Evolutionary conservation across 2,797 vertebrate species (phyloP).

Genomic region (Acanthurus lineatus): DNA sequence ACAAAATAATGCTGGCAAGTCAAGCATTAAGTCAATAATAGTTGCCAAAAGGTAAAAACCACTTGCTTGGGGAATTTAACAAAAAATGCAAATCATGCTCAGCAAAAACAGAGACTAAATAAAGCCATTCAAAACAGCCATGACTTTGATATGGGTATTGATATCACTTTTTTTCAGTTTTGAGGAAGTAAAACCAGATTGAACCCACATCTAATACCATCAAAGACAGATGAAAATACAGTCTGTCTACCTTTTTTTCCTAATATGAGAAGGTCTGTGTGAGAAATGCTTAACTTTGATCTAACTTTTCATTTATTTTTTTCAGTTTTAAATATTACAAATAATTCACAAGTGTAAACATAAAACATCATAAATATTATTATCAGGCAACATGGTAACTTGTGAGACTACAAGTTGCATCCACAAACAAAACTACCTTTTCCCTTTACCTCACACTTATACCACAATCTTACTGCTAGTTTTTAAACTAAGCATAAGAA

Average conservation of each 20-base stretch:
- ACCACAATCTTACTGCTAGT: background rate
- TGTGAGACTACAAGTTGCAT: background rate
- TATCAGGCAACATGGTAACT: background rate
- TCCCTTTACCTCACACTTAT: background rate
- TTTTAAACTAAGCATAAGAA: background rate
- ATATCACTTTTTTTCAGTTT: constrained; percentile 24
- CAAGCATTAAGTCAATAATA: background rate
- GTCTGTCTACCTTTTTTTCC: background rate
- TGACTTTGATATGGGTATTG: constrained; percentile 17
- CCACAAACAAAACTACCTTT: background rate
- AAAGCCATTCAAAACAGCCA: constrained; percentile 28
- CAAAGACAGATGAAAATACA: background rate
- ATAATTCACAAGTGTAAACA: background rate
- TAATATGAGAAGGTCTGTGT: background rate
- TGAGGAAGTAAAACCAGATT: constrained; percentile 43
- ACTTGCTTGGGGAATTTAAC: background rate
- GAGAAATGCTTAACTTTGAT: background rate
- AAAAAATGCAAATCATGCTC: constrained; percentile 26
- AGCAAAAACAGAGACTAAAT: constrained; percentile 16
- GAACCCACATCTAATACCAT: background rate
- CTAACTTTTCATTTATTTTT: background rate
- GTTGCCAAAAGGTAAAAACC: background rate
- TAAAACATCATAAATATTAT: background rate
- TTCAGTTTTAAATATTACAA: background rate
- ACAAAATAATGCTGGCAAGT: too few species aligned